These are phyloP conservation scores for Leptinotarsa haldemani DNA, from an alignment of 2,888 invertebrate genomes.

Conservation along the genomic window DNA sequence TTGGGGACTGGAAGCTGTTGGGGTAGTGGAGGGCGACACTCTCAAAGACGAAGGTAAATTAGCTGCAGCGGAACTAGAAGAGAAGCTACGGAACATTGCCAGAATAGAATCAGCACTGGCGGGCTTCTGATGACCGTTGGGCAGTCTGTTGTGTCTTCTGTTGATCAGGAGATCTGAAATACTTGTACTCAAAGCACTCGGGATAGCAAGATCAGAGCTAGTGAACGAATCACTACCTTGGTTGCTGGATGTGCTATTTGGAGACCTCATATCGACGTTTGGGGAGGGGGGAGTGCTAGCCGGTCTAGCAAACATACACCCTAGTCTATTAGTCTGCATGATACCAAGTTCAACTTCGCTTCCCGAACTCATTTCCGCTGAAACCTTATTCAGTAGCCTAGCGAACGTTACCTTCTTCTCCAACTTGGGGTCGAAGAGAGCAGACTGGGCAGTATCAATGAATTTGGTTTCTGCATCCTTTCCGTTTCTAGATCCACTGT, in stretches of 20 bases:
- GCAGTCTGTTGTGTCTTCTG: conserved; percentile 53
- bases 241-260: conserved; percentile 79
- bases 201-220: conserved; percentile 76
- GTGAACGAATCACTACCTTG: conserved; percentile 84
- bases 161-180: conserved; percentile 63
- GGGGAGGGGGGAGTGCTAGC: conserved; percentile 75
- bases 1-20: conserved; percentile 80
- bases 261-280: conserved; percentile 72
- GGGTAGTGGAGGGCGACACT: conserved; percentile 77
- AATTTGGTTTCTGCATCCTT: conserved; percentile 73
- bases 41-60: conserved; percentile 73
- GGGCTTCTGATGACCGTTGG: conserved; percentile 71
- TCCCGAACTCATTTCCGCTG: conserved; percentile 82
- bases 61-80: conserved; percentile 72
- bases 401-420: conserved; percentile 86
- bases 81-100: conserved; percentile 82
- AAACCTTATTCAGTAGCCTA: conserved; percentile 75
- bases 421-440: conserved; percentile 75
- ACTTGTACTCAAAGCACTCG: conserved; percentile 72
- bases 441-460: conserved; percentile 68
- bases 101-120: conserved; percentile 84
- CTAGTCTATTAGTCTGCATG: conserved; percentile 62
- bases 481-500: conserved; percentile 61
- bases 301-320: conserved; percentile 64
- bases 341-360: conserved; percentile 74